A percentile compares a stretch with the other conserved stretches of the same genome.
Conservation (phyloP, 2,797 vertebrate species). For the Anguilla pacifica region DNA sequence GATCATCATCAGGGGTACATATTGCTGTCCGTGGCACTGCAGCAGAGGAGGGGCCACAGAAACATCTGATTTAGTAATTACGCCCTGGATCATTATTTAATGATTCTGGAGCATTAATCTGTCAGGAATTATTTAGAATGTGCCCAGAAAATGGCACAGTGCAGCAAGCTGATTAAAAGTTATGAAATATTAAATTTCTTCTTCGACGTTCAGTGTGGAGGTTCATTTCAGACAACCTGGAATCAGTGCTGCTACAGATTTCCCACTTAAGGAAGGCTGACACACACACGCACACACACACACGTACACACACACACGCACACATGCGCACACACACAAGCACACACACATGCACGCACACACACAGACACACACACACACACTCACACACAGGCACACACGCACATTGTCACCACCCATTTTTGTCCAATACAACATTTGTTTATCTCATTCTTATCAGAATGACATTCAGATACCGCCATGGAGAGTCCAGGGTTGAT, state of each 20-base stretch:
- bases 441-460: slow-evolving; percentile 12
- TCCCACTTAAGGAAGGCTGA: not conserved
- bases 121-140: slow-evolving; percentile 70
- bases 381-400: not conserved
- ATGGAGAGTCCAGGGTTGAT: not conserved
- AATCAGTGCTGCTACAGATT: slow-evolving; percentile 68
- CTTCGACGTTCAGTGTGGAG: slow-evolving; percentile 76
- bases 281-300: slow-evolving; percentile 29
- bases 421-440: not conserved
- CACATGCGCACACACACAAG: not conserved
- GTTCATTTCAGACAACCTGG: slow-evolving; percentile 81
- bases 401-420: not conserved
- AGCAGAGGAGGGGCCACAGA: not conserved
- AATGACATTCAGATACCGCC: not conserved
- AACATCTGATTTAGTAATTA: slow-evolving; percentile 28
- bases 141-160: slow-evolving; percentile 59
- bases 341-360: not conserved
- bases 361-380: not conserved
- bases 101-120: slow-evolving; percentile 73
- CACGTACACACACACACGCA: not conserved
- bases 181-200: slow-evolving; percentile 86
- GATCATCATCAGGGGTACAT: not conserved
- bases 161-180: slow-evolving; percentile 77
- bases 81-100: slow-evolving; percentile 48
- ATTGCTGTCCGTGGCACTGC: not conserved